Conservation (phyloP, 2,113 vertebrate species). For the Nannobrachium achirus region DNA sequence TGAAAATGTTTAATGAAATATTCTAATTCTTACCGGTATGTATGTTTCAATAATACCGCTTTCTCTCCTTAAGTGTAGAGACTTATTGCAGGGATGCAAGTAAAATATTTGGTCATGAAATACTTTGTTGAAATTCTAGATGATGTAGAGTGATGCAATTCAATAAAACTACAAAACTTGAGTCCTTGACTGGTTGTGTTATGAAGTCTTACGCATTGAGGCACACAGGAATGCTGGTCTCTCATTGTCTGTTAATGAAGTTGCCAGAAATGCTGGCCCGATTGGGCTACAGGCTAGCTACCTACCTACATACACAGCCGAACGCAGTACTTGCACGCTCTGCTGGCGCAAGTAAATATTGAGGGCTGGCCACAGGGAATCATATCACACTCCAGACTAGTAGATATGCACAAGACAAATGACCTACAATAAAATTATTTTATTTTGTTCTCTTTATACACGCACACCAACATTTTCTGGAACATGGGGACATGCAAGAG, state of each 20-base stretch:
- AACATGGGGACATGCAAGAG: too few species aligned
- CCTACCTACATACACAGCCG: too few species aligned
- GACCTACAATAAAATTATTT: constrained; percentile 23
- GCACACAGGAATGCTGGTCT: too few species aligned
- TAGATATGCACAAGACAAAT: background rate
- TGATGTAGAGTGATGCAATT: constrained; percentile 82
- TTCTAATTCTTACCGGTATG: constrained; percentile 79
- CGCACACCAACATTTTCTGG: background rate
- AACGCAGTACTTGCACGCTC: too few species aligned
- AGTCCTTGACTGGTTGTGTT: constrained; percentile 7
- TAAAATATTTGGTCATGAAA: constrained; percentile 81
- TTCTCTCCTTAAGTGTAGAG: constrained; percentile 79
- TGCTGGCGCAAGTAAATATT: too few species aligned
- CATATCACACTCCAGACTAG: background rate
- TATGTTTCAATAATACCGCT: constrained; percentile 83
- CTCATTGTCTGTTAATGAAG: too few species aligned
- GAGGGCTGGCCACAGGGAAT: too few species aligned
- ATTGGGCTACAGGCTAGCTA: too few species aligned
- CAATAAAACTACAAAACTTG: constrained; percentile 74
- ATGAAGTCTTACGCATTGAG: background rate
- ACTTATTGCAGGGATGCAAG: constrained; percentile 81
- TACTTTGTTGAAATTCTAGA: constrained; percentile 82
- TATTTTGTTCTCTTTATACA: constrained; percentile 17
- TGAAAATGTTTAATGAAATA: constrained; percentile 82
- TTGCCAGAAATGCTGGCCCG: too few species aligned